Base-by-base conservation (phyloP, 2,113 vertebrate species). In the Paraplagusia blochii region DNA sequence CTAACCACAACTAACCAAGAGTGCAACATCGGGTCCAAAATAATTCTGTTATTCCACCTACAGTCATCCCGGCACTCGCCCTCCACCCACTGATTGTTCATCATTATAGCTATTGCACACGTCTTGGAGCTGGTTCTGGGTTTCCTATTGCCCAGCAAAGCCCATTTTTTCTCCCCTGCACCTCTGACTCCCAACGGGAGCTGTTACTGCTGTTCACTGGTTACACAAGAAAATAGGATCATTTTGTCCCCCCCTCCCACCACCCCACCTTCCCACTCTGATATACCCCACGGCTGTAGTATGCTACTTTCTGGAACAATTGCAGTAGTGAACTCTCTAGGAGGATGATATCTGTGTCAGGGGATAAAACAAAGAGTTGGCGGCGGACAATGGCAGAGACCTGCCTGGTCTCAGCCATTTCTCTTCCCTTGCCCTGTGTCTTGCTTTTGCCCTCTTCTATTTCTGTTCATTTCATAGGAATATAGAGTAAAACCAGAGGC, bases 51-150 rank as follows among this genome's bases (percentile, higher is more conserved):
- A 69, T 81, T 87, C 66, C 76, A 70, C 56, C 67, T 68, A 54
- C 74, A 66, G 44, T 61, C 53, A 75, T 64, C 79, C 51, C 61
- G 59, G 55, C 17, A 4, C 56, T 52, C n/a, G 63, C 16, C 76
- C 70, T 62, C 42, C 40, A 36, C 60, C 15, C 57, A 74, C 75
- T 77, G 65, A 74, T 67, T 69, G 64, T 63, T 69, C 67, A 63
- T 75, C 73, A 87, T 88, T 87, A 87, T 88, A 76, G 67, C 63
- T 53, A 80, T 14, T 74, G 66, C 73, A 79, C 77, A 78, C 73
- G 79, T 85, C 85, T 79, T 76, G 63, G 74, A 83, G 74, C 69
- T 76, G 72, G 72, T 79, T 69, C 75, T 43, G 59, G 22, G 64
- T 50, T 17, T 66, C 71, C 64, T 60, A 53, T 62, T 17, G 61